Percentiles rank a stretch among this genome's conserved stretches.
Evolutionary conservation across 1,140 invertebrate genomes (phyloP).

Genomic region (Drosophila sturtevanti): DNA sequence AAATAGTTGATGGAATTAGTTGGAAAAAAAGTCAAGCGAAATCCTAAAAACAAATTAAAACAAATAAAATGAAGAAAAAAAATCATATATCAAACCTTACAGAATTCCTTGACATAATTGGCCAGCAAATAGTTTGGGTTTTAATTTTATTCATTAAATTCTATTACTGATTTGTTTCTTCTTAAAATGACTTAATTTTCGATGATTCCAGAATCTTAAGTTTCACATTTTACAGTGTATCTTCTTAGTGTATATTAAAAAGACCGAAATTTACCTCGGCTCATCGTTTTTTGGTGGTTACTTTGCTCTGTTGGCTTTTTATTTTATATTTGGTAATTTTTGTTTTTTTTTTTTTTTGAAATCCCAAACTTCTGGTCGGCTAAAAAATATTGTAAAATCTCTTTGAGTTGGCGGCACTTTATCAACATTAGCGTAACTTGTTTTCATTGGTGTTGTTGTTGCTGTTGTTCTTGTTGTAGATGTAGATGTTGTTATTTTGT

Average conservation of each 20-base stretch:
- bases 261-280: slow-evolving; percentile 3
- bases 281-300: slow-evolving; percentile 13
- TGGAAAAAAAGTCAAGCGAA: not conserved
- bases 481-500: slow-evolving; percentile 36
- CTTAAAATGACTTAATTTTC: no score
- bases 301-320: not conserved
- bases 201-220: no score
- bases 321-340: slow-evolving; percentile 1
- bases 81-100: no score
- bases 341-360: not conserved
- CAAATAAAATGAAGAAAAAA: not conserved
- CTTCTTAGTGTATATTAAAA: not conserved
- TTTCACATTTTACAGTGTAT: slow-evolving; percentile 7
- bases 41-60: not conserved
- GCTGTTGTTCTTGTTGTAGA: slow-evolving; percentile 12
- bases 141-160: no score
- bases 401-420: slow-evolving; percentile 61
- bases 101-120: no score
- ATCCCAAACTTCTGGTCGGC: slow-evolving; percentile 19
- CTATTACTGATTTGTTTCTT: no score
- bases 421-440: slow-evolving; percentile 66
- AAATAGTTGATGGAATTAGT: not conserved
- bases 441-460: slow-evolving; percentile 45
- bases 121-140: no score
- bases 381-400: slow-evolving; percentile 61